phyloP scores from a whole-genome alignment of 2,797 vertebrate species.

The Enteromius treurensis region DNA sequence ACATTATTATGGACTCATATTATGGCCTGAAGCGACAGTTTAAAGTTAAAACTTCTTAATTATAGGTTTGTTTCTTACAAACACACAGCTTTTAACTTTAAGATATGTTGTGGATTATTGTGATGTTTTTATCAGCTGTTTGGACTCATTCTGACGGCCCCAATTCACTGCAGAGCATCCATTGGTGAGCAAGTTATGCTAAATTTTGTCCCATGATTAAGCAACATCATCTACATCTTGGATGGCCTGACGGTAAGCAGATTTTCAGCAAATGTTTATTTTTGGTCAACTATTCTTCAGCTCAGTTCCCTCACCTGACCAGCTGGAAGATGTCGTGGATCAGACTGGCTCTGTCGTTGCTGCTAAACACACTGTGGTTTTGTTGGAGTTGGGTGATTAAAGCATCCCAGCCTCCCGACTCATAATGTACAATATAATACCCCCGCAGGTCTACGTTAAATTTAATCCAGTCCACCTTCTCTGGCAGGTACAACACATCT shows the following conservation, averaged over 20 bases:
- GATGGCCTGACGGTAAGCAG: neutral
- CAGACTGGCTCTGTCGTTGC: constrained; percentile 89
- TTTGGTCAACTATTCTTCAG: neutral
- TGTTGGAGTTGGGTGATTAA: constrained; percentile 80
- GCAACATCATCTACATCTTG: neutral
- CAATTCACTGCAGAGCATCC: neutral
- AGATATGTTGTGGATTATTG: neutral
- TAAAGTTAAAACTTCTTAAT: neutral
- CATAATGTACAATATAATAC: constrained; percentile 93
- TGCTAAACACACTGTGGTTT: constrained; percentile 81
- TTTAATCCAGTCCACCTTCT: constrained; percentile 90
- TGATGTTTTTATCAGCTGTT: neutral
- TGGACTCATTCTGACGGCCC: neutral
- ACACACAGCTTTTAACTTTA: neutral
- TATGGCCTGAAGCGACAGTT: neutral
- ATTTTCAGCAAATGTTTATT: neutral
- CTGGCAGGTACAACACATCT: constrained; percentile 85
- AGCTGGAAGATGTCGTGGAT: constrained; percentile 90
- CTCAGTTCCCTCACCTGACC: constrained; percentile 78
- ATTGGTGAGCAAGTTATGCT: neutral
- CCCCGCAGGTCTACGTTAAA: constrained; percentile 92
- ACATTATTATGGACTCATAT: no score
- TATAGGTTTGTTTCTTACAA: neutral
- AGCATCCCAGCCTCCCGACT: constrained; percentile 82
- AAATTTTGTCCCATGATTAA: neutral